A percentile compares a stretch with the other conserved stretches of the same genome.
Conservation (phyloP, 2,113 vertebrate species). For the Salvelinus namaycush region DNA sequence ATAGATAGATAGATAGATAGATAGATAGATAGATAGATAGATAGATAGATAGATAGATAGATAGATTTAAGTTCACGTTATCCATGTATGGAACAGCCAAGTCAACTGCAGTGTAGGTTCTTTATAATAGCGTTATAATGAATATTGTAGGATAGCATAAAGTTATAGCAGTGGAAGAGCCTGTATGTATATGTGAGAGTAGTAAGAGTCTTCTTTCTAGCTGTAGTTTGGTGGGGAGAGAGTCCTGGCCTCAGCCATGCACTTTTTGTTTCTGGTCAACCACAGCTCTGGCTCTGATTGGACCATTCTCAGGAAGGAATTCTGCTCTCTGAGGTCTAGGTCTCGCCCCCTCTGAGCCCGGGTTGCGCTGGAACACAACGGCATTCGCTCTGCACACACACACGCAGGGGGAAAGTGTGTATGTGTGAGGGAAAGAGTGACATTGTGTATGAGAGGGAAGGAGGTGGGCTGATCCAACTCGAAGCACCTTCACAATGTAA, state of each 20-base stretch:
- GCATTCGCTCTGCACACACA: slow-evolving; percentile 50
- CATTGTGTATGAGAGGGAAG: slow-evolving; percentile 1
- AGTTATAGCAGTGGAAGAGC: background rate
- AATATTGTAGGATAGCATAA: too few relatives aligned
- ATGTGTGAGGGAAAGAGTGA: background rate
- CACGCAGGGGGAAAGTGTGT: background rate
- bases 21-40: too few relatives aligned
- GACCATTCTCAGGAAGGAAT: slow-evolving; percentile 73
- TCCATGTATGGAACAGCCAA: too few relatives aligned
- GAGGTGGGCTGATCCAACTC: background rate
- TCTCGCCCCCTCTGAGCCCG: slow-evolving; percentile 56
- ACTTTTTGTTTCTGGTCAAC: slow-evolving; percentile 70
- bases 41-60: too few relatives aligned
- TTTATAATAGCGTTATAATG: background rate
- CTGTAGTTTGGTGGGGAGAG: slow-evolving; percentile 49
- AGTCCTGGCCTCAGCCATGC: slow-evolving; percentile 58
- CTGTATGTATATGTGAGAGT: slow-evolving; percentile 34
- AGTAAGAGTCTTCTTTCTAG: slow-evolving; percentile 63
- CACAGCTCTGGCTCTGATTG: slow-evolving; percentile 76
- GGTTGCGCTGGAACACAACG: slow-evolving; percentile 62
- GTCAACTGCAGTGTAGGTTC: background rate
- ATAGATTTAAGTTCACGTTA: too few relatives aligned
- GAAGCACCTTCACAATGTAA: too few relatives aligned
- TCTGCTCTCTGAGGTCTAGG: slow-evolving; percentile 69
- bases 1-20: too few relatives aligned